Conservation (phyloP, 2,888 invertebrate genomes). For the Ecliptopera silaceata region DNA sequence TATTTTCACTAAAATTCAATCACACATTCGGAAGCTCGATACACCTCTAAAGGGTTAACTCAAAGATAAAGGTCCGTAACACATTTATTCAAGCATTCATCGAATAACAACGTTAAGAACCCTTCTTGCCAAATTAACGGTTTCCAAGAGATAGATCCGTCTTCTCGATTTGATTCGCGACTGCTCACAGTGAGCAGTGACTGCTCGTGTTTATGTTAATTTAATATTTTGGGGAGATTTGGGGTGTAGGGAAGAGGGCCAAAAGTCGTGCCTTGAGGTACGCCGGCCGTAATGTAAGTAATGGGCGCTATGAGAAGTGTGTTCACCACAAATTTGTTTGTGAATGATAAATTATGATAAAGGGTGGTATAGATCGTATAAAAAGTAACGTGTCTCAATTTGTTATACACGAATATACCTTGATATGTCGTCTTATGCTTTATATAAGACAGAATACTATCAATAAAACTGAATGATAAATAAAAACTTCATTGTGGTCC, state of each 20-base stretch:
- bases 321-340: slow-evolving; percentile 25
- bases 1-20: slow-evolving; percentile 39
- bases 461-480: slow-evolving; percentile 14
- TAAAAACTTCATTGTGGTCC: slow-evolving; percentile 36
- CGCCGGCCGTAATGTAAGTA: slow-evolving; percentile 26
- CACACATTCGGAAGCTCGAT: slow-evolving; percentile 36
- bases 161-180: slow-evolving; percentile 72
- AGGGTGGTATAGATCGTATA: slow-evolving; percentile 16
- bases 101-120: slow-evolving; percentile 48
- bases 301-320: slow-evolving; percentile 19
- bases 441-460: neutral
- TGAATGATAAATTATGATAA: slow-evolving; percentile 27
- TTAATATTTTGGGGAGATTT: slow-evolving; percentile 61
- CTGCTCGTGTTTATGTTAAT: slow-evolving; percentile 74
- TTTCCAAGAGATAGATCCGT: slow-evolving; percentile 72
- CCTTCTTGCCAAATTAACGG: slow-evolving; percentile 64
- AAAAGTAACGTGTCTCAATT: slow-evolving; percentile 10
- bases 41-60: slow-evolving; percentile 39
- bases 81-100: slow-evolving; percentile 62
- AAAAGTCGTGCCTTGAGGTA: slow-evolving; percentile 32
- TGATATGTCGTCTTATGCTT: neutral
- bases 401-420: neutral
- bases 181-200: slow-evolving; percentile 42
- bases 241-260: slow-evolving; percentile 33
- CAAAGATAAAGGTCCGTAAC: slow-evolving; percentile 54